phyloP scores from a whole-genome alignment of 37 sponge, comb jelly and placozoan species.

The Chondrilla cf. caribensis region DNA sequence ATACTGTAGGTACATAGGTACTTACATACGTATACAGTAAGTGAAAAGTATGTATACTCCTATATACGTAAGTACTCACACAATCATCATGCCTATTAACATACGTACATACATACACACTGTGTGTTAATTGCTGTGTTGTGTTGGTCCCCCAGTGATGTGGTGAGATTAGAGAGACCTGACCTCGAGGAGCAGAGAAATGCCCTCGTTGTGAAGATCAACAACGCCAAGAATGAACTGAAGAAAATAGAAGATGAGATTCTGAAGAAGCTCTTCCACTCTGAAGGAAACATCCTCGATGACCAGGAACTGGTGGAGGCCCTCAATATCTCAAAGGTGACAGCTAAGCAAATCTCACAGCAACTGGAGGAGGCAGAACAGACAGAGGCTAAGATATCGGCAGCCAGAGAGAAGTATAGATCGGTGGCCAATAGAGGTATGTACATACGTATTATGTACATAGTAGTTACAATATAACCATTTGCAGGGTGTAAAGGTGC shows the following conservation, averaged over 20 bases:
- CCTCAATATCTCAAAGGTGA: slow-evolving; percentile 89
- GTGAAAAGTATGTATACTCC: too few relatives aligned
- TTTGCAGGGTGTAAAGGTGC: not conserved
- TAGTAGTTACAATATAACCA: not conserved
- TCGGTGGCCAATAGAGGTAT: slow-evolving; percentile 87
- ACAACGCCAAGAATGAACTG: slow-evolving; percentile 90
- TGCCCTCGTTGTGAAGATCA: slow-evolving; percentile 88
- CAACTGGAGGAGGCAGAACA: slow-evolving; percentile 90
- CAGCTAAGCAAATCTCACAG: slow-evolving; percentile 82
- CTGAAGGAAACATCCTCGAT: slow-evolving; percentile 96
- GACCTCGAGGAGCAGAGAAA: slow-evolving; percentile 95
- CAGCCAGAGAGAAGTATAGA: slow-evolving; percentile 92
- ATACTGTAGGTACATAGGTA: too few relatives aligned
- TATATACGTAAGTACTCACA: too few relatives aligned
- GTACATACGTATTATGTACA: not conserved
- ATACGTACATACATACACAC: too few relatives aligned
- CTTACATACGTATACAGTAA: too few relatives aligned
- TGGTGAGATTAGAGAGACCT: slow-evolving; percentile 92
- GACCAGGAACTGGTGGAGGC: slow-evolving; percentile 93
- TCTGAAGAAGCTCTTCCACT: slow-evolving; percentile 89
- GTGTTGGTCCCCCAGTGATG: slow-evolving; percentile 69
- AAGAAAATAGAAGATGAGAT: slow-evolving; percentile 96
- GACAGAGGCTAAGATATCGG: slow-evolving; percentile 89
- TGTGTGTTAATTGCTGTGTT: too few relatives aligned
- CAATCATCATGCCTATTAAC: too few relatives aligned